Conservation (phyloP, 92 coral and sea anemone species). For the Umimayanthus kanabou region DNA sequence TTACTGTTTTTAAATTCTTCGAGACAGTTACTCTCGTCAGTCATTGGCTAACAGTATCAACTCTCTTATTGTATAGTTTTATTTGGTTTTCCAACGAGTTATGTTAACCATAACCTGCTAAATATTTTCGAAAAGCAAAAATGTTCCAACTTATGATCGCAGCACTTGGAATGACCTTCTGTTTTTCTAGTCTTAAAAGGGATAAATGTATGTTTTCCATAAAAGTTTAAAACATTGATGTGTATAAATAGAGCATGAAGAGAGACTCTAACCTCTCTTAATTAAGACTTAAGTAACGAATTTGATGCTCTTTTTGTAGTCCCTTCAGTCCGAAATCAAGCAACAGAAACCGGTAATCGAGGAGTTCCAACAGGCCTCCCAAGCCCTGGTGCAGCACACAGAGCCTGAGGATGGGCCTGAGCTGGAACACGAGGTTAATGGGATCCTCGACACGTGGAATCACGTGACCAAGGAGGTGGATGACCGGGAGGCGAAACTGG, state of each 20-base stretch:
- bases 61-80: background rate
- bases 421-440: constrained; percentile 71
- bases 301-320: background rate
- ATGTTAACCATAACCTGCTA: no score
- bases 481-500: constrained; percentile 63
- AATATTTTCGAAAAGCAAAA: background rate
- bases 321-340: constrained; percentile 69
- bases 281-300: background rate
- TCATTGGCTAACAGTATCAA: no score
- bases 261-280: background rate
- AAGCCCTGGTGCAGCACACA: constrained; percentile 72
- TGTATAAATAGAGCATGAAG: background rate
- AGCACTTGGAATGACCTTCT: background rate
- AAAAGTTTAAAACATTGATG: background rate
- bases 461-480: constrained; percentile 78
- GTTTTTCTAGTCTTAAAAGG: background rate
- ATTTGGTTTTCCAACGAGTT: background rate
- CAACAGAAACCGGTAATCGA: constrained; percentile 77
- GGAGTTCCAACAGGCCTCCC: constrained; percentile 80
- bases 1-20: no score
- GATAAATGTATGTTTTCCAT: no score
- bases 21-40: no score
- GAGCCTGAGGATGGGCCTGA: constrained; percentile 71
- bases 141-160: background rate
- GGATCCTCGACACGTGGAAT: constrained; percentile 45